Conservation (phyloP, 2,888 invertebrate genomes). For the Ditylenchus weischeri region DNA sequence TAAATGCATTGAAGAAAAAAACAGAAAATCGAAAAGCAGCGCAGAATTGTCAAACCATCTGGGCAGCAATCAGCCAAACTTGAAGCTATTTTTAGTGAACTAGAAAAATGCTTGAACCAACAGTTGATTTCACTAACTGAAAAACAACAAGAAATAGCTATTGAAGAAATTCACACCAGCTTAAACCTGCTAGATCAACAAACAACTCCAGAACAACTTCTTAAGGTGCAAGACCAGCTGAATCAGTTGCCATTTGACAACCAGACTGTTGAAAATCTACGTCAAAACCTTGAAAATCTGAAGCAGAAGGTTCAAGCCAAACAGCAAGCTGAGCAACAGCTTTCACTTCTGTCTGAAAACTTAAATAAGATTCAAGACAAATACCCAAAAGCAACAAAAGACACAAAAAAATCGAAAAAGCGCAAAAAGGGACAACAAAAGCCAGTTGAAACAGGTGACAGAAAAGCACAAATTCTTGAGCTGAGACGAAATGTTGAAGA, state of each 20-base stretch:
- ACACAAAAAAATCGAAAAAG: background rate
- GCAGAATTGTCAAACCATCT: background rate
- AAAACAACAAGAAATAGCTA: background rate
- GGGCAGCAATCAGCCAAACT: background rate
- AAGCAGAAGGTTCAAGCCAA: background rate
- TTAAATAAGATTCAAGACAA: background rate
- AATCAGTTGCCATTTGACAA: background rate
- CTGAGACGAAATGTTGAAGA: background rate
- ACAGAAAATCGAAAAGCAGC: background rate
- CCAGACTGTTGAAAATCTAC: background rate
- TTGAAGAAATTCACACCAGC: constrained; percentile 1
- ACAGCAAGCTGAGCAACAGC: background rate
- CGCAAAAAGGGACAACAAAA: background rate
- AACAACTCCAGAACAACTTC: background rate
- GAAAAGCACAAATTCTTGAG: background rate
- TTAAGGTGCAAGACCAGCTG: background rate
- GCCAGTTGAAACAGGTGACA: background rate
- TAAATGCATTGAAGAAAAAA: background rate
- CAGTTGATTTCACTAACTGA: background rate
- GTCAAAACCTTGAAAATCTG: background rate
- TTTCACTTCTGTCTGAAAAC: background rate
- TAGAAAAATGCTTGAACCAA: background rate
- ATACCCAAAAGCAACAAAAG: background rate
- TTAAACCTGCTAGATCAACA: background rate
- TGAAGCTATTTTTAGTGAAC: background rate